These are phyloP conservation scores for Anguilla anguilla DNA, from an alignment of 2,797 vertebrate genomes.

Conservation along the genomic window DNA sequence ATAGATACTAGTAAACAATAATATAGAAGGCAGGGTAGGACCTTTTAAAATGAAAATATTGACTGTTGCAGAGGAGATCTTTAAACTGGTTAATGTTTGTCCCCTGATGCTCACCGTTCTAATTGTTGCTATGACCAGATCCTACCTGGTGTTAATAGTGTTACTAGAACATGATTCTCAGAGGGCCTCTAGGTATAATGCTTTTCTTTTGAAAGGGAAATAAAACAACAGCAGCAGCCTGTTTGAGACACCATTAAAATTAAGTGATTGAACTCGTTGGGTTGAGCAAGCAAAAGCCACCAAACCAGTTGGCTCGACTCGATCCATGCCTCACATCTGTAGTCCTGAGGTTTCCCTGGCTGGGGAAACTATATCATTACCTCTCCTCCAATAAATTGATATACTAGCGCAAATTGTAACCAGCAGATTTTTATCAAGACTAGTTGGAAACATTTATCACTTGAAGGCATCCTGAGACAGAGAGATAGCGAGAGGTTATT, in stretches of 20 bases:
- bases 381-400: constrained; percentile 63
- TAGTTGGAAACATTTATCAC: constrained; percentile 69
- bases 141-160: background rate
- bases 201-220: constrained; percentile 25
- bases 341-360: constrained; percentile 53
- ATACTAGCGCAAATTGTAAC: constrained; percentile 63
- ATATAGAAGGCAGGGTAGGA: background rate
- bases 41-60: constrained; percentile 17
- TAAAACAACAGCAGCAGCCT: constrained; percentile 15
- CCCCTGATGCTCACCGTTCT: background rate
- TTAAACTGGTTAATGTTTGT: background rate
- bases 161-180: constrained; percentile 7
- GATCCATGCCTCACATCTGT: constrained; percentile 54
- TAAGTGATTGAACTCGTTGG: constrained; percentile 39
- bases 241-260: constrained; percentile 35
- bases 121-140: background rate
- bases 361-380: constrained; percentile 62
- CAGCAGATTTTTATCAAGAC: constrained; percentile 69
- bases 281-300: constrained; percentile 41
- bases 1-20: background rate
- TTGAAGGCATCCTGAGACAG: constrained; percentile 65
- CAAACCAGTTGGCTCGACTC: constrained; percentile 48
- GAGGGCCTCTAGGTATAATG: constrained; percentile 12
- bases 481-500: constrained; percentile 62
- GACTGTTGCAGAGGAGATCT: background rate